A percentile compares a stretch with the other conserved stretches of the same genome.
phyloP scores from a whole-genome alignment of 2,888 invertebrate genomes.

The Aphodius granarius region DNA sequence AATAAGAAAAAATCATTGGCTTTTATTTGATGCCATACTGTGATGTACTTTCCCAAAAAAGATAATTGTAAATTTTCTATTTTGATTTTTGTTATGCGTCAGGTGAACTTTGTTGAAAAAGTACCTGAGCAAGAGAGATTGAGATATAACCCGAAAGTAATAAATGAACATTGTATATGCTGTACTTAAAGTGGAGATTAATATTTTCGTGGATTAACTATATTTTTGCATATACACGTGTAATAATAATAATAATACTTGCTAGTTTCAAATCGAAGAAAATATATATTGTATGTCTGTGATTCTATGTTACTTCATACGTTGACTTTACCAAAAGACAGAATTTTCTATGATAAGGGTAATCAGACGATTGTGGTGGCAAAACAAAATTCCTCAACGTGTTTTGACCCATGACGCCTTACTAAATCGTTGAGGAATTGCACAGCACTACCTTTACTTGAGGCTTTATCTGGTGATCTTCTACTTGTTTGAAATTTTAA shows the following conservation, averaged over 20 bases:
- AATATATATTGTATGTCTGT: not conserved
- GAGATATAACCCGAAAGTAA: not conserved
- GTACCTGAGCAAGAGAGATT: not conserved
- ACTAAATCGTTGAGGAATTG: not conserved
- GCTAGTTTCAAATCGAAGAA: not conserved
- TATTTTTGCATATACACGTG: not conserved
- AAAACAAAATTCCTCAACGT: not conserved
- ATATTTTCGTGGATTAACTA: not conserved
- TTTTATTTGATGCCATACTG: not conserved
- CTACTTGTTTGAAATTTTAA: not conserved
- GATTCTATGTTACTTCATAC: not conserved
- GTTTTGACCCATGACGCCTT: not conserved
- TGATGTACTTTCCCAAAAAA: not conserved
- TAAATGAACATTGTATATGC: not conserved
- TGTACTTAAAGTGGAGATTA: not conserved
- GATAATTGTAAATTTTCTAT: not conserved
- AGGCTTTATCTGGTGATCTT: not conserved
- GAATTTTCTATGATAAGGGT: not conserved
- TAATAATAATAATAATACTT: not conserved
- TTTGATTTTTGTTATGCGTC: not conserved
- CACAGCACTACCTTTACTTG: not conserved
- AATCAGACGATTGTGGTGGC: not conserved
- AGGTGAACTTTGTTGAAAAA: not conserved
- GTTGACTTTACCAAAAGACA: not conserved
- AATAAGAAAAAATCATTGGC: not conserved